Percentiles rank a stretch among this genome's conserved stretches.
Conservation (phyloP, 2,888 invertebrate genomes). For the Ceratothoa steindachneri region DNA sequence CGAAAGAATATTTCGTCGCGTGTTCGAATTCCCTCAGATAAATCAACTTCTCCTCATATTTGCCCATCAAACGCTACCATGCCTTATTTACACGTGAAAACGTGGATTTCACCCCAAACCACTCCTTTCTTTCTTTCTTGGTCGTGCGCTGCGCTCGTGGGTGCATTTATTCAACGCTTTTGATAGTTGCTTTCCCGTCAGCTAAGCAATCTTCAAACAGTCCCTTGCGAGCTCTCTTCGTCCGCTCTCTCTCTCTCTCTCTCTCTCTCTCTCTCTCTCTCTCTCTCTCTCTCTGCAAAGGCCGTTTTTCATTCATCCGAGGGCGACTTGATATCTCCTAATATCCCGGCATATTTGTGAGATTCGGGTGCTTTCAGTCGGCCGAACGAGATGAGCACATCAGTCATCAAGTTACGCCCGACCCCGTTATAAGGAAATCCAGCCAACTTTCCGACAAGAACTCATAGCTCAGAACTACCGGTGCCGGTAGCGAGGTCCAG, state of each 20-base stretch:
- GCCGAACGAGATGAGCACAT: constrained; percentile 4
- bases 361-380: constrained; percentile 1
- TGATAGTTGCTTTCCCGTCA: no score
- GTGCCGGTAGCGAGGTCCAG: no score
- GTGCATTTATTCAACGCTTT: not conserved
- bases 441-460: not conserved
- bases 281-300: no score
- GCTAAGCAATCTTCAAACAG: no score
- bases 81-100: no score
- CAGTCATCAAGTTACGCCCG: not conserved
- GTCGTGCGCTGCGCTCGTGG: not conserved
- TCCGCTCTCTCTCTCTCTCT: no score
- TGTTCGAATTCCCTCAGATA: not conserved
- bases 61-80: no score
- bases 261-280: no score
- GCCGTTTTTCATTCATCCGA: not conserved
- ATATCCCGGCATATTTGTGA: not conserved
- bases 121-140: not conserved
- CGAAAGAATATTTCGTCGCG: no score
- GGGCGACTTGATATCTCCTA: not conserved
- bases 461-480: not conserved
- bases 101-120: not conserved
- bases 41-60: not conserved
- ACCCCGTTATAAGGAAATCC: not conserved
- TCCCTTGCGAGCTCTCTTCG: no score